These are phyloP conservation scores for Aurelia aurita complex sp. Pacific DNA, from an alignment of 30 jellyfish, hydroid and myxozoan species.

Conservation along the genomic window DNA sequence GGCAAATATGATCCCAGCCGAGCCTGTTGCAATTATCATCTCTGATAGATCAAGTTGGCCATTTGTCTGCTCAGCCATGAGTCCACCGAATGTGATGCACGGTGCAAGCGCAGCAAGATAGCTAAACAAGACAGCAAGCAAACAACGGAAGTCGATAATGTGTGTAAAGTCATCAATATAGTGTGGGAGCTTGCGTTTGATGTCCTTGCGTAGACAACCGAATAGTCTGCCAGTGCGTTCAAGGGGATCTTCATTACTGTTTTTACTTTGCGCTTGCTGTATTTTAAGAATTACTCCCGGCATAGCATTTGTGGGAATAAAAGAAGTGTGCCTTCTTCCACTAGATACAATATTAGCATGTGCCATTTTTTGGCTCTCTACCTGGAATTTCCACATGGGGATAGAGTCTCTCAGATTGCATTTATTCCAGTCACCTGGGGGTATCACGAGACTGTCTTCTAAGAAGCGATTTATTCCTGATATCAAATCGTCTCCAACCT, in stretches of 20 bases:
- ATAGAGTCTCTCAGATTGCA: slow-evolving; percentile 61
- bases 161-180: slow-evolving; percentile 69
- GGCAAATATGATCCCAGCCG: slow-evolving; percentile 75
- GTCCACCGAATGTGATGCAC: slow-evolving; percentile 85
- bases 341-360: background rate
- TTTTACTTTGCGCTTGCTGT: no score
- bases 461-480: slow-evolving; percentile 79
- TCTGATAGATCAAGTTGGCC: slow-evolving; percentile 81
- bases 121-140: slow-evolving; percentile 64
- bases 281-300: no score
- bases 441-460: slow-evolving; percentile 58
- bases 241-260: slow-evolving; percentile 43
- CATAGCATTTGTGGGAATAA: background rate
- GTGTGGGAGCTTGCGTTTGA: slow-evolving; percentile 67
- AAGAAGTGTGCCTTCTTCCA: background rate
- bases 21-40: slow-evolving; percentile 78
- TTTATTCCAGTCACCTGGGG: slow-evolving; percentile 80
- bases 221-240: slow-evolving; percentile 65
- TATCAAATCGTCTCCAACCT: slow-evolving; percentile 72
- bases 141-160: slow-evolving; percentile 58
- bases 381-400: slow-evolving; percentile 36
- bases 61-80: slow-evolving; percentile 69
- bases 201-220: slow-evolving; percentile 76
- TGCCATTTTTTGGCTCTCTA: background rate
- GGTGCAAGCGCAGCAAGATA: slow-evolving; percentile 90